Percentiles rank a stretch among this genome's conserved stretches.
Evolutionary conservation across 2,797 vertebrate genomes (phyloP).

Genomic region (Iguana delicatissima): DNA sequence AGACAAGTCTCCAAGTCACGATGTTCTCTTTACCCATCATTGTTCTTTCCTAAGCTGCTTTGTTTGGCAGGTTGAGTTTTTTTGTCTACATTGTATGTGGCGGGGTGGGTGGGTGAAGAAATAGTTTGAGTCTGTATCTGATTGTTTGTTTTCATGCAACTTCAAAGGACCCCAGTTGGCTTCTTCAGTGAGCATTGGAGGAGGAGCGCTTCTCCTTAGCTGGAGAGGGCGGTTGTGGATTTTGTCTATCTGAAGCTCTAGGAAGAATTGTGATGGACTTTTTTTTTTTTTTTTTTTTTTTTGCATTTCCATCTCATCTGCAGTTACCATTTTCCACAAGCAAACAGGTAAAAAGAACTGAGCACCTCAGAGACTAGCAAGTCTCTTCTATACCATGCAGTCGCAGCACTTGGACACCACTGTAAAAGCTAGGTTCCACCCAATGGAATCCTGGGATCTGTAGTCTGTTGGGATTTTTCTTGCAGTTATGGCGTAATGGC

Average conservation of each 20-base stretch:
- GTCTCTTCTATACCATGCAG: too few species aligned
- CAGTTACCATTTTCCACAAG: background rate
- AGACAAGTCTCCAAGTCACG: fast-evolving
- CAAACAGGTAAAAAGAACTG: too few species aligned
- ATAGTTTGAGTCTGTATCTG: background rate
- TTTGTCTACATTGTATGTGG: background rate
- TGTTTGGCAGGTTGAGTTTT: background rate
- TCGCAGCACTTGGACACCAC: too few species aligned
- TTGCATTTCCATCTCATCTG: background rate
- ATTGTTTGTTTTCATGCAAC: background rate
- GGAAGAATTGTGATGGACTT: background rate
- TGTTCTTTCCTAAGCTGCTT: background rate
- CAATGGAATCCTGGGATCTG: too few species aligned
- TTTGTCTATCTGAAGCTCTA: background rate
- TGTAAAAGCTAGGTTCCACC: too few species aligned
- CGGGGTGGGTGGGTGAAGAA: background rate
- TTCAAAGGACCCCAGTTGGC: background rate
- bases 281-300: background rate
- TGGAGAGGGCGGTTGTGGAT: background rate
- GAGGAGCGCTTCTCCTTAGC: too few species aligned
- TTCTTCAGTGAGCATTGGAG: background rate
- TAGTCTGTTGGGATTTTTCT: too few species aligned
- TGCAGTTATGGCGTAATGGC: too few species aligned
- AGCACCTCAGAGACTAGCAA: too few species aligned
- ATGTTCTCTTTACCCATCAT: slow-evolving; percentile 11